phyloP scores from a whole-genome alignment of 37 sponge, comb jelly and placozoan species.

The Oscarella lobularis region DNA sequence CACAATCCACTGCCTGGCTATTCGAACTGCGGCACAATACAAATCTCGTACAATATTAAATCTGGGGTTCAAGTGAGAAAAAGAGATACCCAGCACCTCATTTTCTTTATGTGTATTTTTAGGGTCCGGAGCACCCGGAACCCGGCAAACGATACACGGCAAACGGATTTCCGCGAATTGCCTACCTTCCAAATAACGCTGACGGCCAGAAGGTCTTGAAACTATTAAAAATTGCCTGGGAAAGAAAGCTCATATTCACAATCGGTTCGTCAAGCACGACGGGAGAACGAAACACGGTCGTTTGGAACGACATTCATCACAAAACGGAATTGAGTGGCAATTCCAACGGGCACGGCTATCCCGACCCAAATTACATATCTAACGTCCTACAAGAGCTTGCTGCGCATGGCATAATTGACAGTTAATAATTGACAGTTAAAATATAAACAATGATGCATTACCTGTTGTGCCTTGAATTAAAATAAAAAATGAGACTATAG shows the following conservation, averaged over 20 bases:
- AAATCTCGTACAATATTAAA: slow-evolving; percentile 66
- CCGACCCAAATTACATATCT: slow-evolving; percentile 85
- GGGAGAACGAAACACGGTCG: slow-evolving; percentile 66
- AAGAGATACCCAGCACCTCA: neutral
- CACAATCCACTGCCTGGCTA: slow-evolving; percentile 64
- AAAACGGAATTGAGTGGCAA: slow-evolving; percentile 74
- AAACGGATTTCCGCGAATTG: slow-evolving; percentile 76
- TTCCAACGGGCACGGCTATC: slow-evolving; percentile 83
- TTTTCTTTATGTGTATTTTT: slow-evolving; percentile 20
- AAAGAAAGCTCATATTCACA: slow-evolving; percentile 86
- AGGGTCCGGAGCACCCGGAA: slow-evolving; percentile 4
- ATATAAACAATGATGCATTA: too few species aligned
- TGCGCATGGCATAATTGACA: slow-evolving; percentile 71
- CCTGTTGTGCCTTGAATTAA: too few species aligned
- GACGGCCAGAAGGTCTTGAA: slow-evolving; percentile 79
- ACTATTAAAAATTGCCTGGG: slow-evolving; percentile 80
- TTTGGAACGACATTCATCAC: slow-evolving; percentile 99
- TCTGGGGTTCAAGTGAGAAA: slow-evolving; percentile 20
- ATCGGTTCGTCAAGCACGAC: slow-evolving; percentile 88
- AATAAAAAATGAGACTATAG: too few species aligned
- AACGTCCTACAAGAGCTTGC: slow-evolving; percentile 79
- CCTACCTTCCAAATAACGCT: slow-evolving; percentile 77
- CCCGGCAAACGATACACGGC: slow-evolving; percentile 44
- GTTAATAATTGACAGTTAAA: too few species aligned
- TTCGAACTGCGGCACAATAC: slow-evolving; percentile 42